Percentiles rank a stretch among this genome's conserved stretches.
Conservation (phyloP, 2,888 invertebrate genomes). For the Pyrrhosoma nymphula region DNA sequence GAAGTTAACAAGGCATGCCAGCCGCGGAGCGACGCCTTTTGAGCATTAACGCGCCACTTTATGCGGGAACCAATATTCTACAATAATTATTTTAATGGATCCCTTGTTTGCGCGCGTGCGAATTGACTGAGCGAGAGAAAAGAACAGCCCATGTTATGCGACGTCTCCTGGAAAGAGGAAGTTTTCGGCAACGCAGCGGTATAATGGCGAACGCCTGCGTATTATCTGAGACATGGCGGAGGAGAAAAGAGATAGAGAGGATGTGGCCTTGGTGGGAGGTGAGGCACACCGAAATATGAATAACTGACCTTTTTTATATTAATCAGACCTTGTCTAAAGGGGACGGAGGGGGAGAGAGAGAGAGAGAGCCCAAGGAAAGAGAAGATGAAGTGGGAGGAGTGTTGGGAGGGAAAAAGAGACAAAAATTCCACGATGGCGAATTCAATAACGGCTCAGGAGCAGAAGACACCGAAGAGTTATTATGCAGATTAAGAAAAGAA, state of each 20-base stretch:
- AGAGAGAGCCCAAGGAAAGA: neutral
- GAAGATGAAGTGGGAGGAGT: neutral
- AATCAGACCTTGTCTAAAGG: neutral
- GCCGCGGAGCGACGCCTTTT: neutral
- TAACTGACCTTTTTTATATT: slow-evolving; percentile 13
- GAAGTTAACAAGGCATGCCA: neutral
- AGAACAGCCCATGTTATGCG: neutral
- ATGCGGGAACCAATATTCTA: neutral
- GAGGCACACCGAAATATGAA: neutral
- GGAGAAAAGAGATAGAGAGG: neutral
- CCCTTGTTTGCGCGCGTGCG: neutral
- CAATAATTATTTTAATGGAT: slow-evolving; percentile 13
- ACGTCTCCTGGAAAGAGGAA: neutral
- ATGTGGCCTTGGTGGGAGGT: neutral
- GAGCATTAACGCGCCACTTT: neutral
- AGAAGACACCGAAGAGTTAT: slow-evolving; percentile 16
- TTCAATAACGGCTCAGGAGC: slow-evolving; percentile 12
- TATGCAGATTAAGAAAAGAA: slow-evolving; percentile 27
- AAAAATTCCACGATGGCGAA: neutral
- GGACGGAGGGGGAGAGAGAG: neutral
- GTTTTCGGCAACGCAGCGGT: neutral
- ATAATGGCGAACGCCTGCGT: neutral
- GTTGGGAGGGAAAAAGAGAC: neutral
- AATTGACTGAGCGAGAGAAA: neutral
- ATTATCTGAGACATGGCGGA: neutral